These are phyloP conservation scores for Leptinotarsa defecta DNA, from an alignment of 1,140 invertebrate species.

Conservation along the genomic window DNA sequence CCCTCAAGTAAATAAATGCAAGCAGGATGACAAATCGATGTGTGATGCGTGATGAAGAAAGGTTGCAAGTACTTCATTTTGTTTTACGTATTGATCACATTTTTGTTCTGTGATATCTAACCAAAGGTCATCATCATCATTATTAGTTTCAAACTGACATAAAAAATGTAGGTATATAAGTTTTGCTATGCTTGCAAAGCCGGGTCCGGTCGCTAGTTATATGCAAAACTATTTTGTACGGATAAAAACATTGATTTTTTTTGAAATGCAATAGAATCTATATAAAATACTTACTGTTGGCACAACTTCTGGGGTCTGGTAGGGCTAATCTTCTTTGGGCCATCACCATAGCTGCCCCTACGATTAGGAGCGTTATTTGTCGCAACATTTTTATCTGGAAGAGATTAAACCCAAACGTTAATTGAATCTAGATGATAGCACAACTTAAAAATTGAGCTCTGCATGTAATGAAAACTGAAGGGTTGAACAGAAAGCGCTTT, in stretches of 20 bases:
- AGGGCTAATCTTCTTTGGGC: conserved; percentile 83
- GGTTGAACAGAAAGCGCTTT: too few relatives aligned
- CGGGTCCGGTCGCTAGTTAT: neutral
- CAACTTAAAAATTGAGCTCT: too few relatives aligned
- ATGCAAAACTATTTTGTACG: neutral
- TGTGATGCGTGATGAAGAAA: too few relatives aligned
- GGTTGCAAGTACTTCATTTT: too few relatives aligned
- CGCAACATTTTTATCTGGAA: conserved; percentile 50
- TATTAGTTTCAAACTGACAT: neutral
- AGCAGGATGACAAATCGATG: too few relatives aligned
- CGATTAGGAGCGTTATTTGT: conserved; percentile 64
- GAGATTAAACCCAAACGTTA: neutral
- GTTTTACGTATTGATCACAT: too few relatives aligned
- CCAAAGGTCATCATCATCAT: too few relatives aligned
- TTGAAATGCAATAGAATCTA: neutral
- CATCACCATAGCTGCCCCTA: conserved; percentile 68
- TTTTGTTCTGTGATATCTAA: too few relatives aligned
- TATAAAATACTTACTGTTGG: conserved; percentile 72
- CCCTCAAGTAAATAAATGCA: too few relatives aligned
- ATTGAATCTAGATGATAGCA: too few relatives aligned
- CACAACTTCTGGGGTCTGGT: conserved; percentile 85
- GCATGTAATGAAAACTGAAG: too few relatives aligned
- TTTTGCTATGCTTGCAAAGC: too few relatives aligned
- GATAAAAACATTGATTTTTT: neutral
- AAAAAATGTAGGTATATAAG: neutral